phyloP scores from a whole-genome alignment of 1,140 invertebrate genomes.

The Diuraphis noxia region DNA sequence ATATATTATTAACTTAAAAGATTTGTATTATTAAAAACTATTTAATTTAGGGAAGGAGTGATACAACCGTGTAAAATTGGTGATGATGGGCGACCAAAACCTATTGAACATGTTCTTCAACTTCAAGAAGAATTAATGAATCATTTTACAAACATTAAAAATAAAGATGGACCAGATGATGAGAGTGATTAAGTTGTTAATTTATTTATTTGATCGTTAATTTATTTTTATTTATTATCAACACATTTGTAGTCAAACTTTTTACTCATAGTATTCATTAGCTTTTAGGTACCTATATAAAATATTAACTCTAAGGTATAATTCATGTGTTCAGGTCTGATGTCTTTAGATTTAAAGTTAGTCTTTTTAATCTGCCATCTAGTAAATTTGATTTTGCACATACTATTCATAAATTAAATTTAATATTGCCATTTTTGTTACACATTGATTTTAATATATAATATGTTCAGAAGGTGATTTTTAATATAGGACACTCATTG shows the following conservation, averaged over 20 bases:
- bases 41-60: constrained; percentile 69
- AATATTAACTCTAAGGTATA: background rate
- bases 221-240: background rate
- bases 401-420: background rate
- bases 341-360: background rate
- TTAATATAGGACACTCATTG: background rate
- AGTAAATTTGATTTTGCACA: background rate
- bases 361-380: background rate
- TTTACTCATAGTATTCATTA: background rate
- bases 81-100: constrained; percentile 85
- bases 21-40: constrained; percentile 14
- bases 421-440: background rate
- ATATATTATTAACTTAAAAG: background rate
- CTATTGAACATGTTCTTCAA: constrained; percentile 87
- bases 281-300: background rate
- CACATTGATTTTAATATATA: background rate
- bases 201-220: background rate
- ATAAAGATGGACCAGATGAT: constrained; percentile 22
- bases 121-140: constrained; percentile 65
- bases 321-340: background rate
- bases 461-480: background rate
- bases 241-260: background rate
- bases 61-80: constrained; percentile 88
- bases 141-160: constrained; percentile 46
- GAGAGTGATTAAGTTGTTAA: background rate